Evolutionary conservation across 1,140 invertebrate genomes (phyloP), one percentile per base, ranked within the genome.

Genomic region (Drosophila takahashii): DNA sequence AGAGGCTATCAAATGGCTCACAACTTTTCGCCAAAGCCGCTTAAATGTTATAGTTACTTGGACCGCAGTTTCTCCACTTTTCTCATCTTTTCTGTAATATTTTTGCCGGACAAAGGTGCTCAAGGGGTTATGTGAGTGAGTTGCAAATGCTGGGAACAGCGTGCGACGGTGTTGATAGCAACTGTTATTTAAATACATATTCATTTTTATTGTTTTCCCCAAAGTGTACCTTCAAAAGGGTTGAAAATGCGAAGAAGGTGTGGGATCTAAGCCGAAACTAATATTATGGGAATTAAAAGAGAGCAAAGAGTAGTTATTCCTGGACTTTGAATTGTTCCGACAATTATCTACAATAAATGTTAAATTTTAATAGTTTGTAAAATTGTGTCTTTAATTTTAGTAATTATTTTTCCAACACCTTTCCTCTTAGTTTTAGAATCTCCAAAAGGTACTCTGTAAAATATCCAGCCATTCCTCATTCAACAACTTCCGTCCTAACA

Each of bases 21-120:
- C 78, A 81, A 86, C 69, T 87, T 87, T 87, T 86, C 9, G 27
- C 54, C 52, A 86, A 77, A 86, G 76, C 83, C 50, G 83, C 84
- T 86, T 86, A 86, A 86, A 78, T 89, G 70, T 79, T 87, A 87
- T 87, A 86, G 83, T 86, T 87, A 87, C 83, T 81, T 70, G 53
- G 64, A 71, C 78, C 51, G 27, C 51, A 64, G 18, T 47, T 61
- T 45, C 58, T 42, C 42, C 39, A 18, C 22, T 42, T 44, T 34
- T 47, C 39, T 44, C 53, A 16, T 42, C 52, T 45, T 53, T 36
- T 26, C 34, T 44, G 29, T 34, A 13, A 41, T 13, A 50, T 65
- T 67, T 50, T 16, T 8, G 34, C 45, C 9, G 70, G 72, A 81
- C 81, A 75, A 83, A 79, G 79, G 80, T 81, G 62, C 37, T 57